Evolutionary conservation across 2,113 vertebrate species (phyloP), one percentile per base, ranked within the genome.

Genomic region (Puntigrus tetrazona): DNA sequence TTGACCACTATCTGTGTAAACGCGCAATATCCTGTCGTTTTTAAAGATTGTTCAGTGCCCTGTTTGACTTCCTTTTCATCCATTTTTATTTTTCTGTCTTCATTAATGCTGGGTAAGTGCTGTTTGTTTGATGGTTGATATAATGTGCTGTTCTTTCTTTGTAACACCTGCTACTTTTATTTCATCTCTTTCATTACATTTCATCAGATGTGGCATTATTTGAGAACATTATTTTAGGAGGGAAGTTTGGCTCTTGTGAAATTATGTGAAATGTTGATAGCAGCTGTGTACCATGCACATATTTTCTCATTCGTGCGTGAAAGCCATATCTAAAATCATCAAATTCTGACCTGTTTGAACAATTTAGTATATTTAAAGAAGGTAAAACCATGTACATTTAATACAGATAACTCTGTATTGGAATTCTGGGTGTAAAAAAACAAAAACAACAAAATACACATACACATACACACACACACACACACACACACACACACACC

Each of bases 1-100:
- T 29, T 90, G 87, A 72, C 61, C 82, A 72, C 45, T 86, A 88
- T 86, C 86, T 85, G 63, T 77, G 18, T 75, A 13, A 82, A 77
- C 29, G 76, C 69, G 34, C 31, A 75, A 79, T 80, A 83, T 87
- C 86, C 85, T 89, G 84, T 83, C 77, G 82, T 55, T 77, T 18
- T 45, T n/a, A 61, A 25, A 25, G 41, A 83, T 50, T 16, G 27
- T 84, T 63, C 36, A 7, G 20, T 36, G 36, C 4, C 18, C 20
- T 4, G 11, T 78, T 41, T 41, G 55, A 61, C 55, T 25, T 61
- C 55, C 76, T 61, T 78, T 41, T 14, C 22, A 38, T 27, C 7
- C 11, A 25, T 41, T 59, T 57, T 38, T 61, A 25, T 25, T 78
- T 57, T 25, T 25, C 25, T 16, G 1, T 45, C 41, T 45, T 47